Conservation (phyloP, 2,888 invertebrate genomes). For the Tridacna crocea region DNA sequence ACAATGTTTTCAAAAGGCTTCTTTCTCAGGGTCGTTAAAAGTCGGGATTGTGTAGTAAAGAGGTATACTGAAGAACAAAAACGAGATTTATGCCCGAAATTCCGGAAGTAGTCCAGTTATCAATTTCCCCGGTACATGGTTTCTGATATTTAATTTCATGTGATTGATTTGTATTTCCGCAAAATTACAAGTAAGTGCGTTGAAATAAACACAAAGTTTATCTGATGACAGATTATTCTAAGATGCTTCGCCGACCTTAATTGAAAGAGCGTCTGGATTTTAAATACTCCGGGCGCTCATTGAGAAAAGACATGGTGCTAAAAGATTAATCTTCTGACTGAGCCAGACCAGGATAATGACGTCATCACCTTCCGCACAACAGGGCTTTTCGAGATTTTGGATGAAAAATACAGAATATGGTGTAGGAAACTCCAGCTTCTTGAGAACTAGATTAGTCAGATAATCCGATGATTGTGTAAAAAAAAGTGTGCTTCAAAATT, state of each 20-base stretch:
- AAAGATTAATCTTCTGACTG: not conserved
- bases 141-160: constrained; percentile 16
- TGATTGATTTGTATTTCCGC: constrained; percentile 40
- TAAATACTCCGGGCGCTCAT: constrained; percentile 1
- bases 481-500: too few relatives aligned
- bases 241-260: constrained; percentile 38
- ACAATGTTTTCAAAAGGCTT: too few relatives aligned
- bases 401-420: too few relatives aligned
- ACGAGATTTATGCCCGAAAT: not conserved
- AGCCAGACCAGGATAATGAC: not conserved
- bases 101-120: not conserved
- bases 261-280: constrained; percentile 47
- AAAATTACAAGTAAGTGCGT: constrained; percentile 31
- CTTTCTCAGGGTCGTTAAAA: too few relatives aligned
- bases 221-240: constrained; percentile 46
- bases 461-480: too few relatives aligned
- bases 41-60: too few relatives aligned
- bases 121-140: not conserved
- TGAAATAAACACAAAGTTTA: constrained; percentile 43
- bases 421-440: too few relatives aligned
- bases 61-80: too few relatives aligned
- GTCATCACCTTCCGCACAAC: not conserved
- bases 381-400: too few relatives aligned
- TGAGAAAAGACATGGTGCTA: not conserved
- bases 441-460: too few relatives aligned